Percentiles rank a stretch among this genome's conserved stretches.
Conservation (phyloP, 2,888 invertebrate genomes). For the Drosophila tanythrix region DNA sequence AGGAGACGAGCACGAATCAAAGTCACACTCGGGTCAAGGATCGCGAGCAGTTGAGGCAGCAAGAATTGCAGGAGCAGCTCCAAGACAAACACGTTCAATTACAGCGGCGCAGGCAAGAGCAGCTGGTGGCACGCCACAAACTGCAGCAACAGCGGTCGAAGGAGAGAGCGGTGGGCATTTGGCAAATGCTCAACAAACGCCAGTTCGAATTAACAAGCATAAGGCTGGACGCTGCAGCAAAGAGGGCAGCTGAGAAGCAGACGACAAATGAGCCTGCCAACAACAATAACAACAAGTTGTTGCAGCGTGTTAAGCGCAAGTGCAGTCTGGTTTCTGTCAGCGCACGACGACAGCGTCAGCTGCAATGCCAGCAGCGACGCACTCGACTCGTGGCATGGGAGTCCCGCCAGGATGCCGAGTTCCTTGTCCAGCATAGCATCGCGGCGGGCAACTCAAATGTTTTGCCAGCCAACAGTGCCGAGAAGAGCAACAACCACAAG, state of each 20-base stretch:
- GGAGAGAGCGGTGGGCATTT: constrained; percentile 8
- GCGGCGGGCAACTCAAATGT: not conserved
- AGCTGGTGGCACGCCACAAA: constrained; percentile 13
- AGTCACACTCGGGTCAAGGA: constrained; percentile 89
- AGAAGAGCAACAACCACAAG: not conserved
- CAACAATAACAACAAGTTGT: not conserved
- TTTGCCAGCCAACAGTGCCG: not conserved
- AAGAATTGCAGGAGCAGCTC: constrained; percentile 16
- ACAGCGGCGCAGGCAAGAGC: constrained; percentile 13
- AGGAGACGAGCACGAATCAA: constrained; percentile 90
- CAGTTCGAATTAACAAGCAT: not conserved
- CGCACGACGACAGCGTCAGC: constrained; percentile 15
- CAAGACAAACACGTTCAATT: not conserved
- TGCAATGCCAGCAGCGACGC: constrained; percentile 6
- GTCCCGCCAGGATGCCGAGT: constrained; percentile 53
- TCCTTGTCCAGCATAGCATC: constrained; percentile 34
- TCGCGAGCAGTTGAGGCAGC: constrained; percentile 82
- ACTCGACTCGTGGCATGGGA: constrained; percentile 51
- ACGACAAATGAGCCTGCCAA: not conserved
- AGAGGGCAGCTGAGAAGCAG: not conserved
- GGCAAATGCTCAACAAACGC: constrained; percentile 19
- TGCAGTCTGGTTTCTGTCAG: constrained; percentile 11
- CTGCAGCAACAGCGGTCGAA: constrained; percentile 35
- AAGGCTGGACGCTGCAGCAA: too few relatives aligned
- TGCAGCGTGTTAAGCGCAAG: not conserved